Base-by-base conservation (phyloP, 2,113 vertebrate species). In the Chlamydotis undulata region DNA sequence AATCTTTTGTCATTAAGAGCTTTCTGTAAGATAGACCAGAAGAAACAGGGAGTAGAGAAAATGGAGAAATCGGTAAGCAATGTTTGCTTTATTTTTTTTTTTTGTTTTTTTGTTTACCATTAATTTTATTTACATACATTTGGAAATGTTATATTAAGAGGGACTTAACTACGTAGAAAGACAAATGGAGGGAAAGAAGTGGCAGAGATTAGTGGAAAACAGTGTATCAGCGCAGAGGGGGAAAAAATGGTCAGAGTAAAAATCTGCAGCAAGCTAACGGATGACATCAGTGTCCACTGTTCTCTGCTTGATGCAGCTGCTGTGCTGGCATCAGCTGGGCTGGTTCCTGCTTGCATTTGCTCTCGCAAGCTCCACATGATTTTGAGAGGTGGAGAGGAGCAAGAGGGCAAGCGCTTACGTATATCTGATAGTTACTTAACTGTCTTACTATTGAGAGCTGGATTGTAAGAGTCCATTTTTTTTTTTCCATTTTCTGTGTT, bases 211-310 rank as follows among this genome's bases (percentile, higher is more conserved):
- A 65, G 55, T 77, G 76, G 45, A 86, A 84, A 94, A 65, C 35
- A 35, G 17, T 19, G 10, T 49, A 56, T 87, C 31, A 85, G 61
- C 74, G 26, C 15, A 43, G 78, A 68, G 85, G 33, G 10, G 5
- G 33, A 52, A 24, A 56, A 87, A 93, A 67, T 50, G 25, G 24
- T 71, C 37, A 50, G 76, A 79, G 24, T 26, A 8, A 39, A 87
- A 60, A 77, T 21, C 31, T 79, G 74, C 81, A 81, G 73, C 49
- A 70, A 56, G 55, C 78, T 65, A 13, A 53, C 41, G 60, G 81
- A 49, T 87, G 74, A 76, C 74, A 82, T 93, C 91, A 89, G 49
- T 93, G 91, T 83, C 74, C 81, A 49, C 63, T 59, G 35, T n/a
- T 81, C 64, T 12, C 28, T 53, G 80, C 57, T 49, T 0, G 17